A percentile compares a stretch with the other conserved stretches of the same genome.
These are phyloP conservation scores for Zaprionus davidi DNA, from an alignment of 1,140 invertebrate species.

Conservation along the genomic window DNA sequence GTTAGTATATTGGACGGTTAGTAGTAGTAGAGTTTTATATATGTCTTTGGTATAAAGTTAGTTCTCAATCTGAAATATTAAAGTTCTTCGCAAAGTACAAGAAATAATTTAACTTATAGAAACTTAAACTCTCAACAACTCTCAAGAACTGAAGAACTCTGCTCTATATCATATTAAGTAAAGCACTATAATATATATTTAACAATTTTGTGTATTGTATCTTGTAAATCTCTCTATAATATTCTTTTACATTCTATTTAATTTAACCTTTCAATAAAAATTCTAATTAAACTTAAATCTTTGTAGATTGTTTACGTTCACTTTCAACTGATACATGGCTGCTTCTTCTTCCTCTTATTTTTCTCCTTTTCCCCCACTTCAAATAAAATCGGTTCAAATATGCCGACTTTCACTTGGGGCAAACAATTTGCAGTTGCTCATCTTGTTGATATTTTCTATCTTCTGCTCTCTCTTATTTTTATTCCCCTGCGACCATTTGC, in stretches of 20 bases:
- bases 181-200: too few relatives aligned
- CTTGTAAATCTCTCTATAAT: background rate
- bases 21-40: too few relatives aligned
- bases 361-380: background rate
- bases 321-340: background rate
- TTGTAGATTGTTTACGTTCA: background rate
- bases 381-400: background rate
- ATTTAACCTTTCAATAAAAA: background rate
- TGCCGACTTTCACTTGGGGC: slow-evolving; percentile 24
- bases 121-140: too few relatives aligned
- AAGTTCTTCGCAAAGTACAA: too few relatives aligned
- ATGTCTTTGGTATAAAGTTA: too few relatives aligned
- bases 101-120: too few relatives aligned
- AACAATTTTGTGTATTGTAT: too few relatives aligned
- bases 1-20: too few relatives aligned
- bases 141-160: too few relatives aligned
- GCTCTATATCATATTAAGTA: too few relatives aligned
- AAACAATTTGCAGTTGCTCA: slow-evolving; percentile 34
- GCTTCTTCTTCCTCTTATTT: background rate
- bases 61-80: too few relatives aligned
- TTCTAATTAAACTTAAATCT: background rate
- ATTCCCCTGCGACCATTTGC: slow-evolving; percentile 26
- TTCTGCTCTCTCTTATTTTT: slow-evolving; percentile 1
- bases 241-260: background rate
- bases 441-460: slow-evolving; percentile 20